Base-by-base conservation (phyloP, 2,888 invertebrate genomes). In the Geophilus truncorum region DNA sequence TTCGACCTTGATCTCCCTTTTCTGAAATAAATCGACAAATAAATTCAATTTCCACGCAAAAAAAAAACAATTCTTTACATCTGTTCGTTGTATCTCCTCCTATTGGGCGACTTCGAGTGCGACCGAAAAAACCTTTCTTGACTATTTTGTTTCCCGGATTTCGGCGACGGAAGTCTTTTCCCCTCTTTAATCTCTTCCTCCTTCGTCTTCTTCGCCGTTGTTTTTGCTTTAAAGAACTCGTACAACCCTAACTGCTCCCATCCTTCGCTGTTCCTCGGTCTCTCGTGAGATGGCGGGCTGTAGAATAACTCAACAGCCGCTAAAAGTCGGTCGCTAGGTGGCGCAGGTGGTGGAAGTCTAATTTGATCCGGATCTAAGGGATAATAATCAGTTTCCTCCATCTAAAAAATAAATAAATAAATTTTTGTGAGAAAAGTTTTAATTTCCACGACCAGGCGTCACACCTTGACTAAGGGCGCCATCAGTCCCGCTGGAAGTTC, bases 231-330 rank as follows among this genome's bases (percentile, higher is more conserved):
- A 88, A 96, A 98, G 89, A 97, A 99, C 88, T 99, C 98, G 87
- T 97, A 97, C 80, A 99, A 90, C 82, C 97, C 98, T 85, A 98
- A 90, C 88, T 96, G 96, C 87, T 99, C 99, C 98, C 98, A 99
- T 34, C 98, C 98, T 88, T 98, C 98, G 87, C 87, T 87, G 89
- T 98, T 97, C 85, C 97, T 90, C 0, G 98, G 97, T 82, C 96
- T 91, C 86, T 98, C 98, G 86, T 98, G 97, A 84, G 95, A 94
- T 6, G 98, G 97, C 32, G 94, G 92, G 0, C 94, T 93, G 88
- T 98, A 98, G 89, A 98, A 99, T 1, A 96, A 95, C 85, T 98
- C 97, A 0, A 99, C 93, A 9, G 98, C 98, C 23, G 94, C 94
- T 40, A 98, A 89, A 57, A 99, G 89, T 82, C 97, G 90, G 82